Evolutionary conservation across 2,797 vertebrate species (phyloP).

Genomic region (Limnodromus scolopaceus): DNA sequence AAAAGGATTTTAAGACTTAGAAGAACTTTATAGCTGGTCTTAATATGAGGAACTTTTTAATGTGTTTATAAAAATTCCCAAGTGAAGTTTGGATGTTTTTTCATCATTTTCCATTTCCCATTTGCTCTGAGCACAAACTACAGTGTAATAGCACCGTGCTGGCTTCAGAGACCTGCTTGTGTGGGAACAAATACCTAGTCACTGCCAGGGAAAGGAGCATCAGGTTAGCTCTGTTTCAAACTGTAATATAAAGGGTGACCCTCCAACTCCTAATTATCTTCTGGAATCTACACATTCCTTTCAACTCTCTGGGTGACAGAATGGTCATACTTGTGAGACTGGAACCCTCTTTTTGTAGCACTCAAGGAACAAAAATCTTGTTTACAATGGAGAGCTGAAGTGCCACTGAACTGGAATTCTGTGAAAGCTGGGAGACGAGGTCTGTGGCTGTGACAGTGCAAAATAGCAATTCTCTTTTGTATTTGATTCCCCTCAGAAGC

Average conservation of each 20-base stretch:
- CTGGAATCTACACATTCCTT: neutral
- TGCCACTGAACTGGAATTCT: neutral
- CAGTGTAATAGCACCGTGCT: neutral
- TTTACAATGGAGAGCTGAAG: neutral
- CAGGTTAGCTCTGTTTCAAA: neutral
- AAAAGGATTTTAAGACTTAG: conserved; percentile 39
- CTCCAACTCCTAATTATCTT: neutral
- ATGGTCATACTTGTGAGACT: neutral
- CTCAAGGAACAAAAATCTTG: neutral
- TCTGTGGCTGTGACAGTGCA: neutral
- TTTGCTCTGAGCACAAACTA: neutral
- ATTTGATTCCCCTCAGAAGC: neutral
- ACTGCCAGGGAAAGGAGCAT: neutral
- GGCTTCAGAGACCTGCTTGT: neutral
- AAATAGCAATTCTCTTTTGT: neutral
- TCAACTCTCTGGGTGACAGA: neutral
- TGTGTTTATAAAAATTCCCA: neutral
- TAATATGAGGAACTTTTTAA: neutral
- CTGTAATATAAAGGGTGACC: neutral
- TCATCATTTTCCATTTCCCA: neutral
- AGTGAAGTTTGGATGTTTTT: neutral
- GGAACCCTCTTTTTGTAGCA: neutral
- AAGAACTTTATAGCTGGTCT: neutral
- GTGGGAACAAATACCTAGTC: neutral
- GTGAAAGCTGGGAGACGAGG: neutral